These are phyloP conservation scores for Pachypanchax playfairii DNA, from an alignment of 2,113 vertebrate genomes.

Conservation along the genomic window DNA sequence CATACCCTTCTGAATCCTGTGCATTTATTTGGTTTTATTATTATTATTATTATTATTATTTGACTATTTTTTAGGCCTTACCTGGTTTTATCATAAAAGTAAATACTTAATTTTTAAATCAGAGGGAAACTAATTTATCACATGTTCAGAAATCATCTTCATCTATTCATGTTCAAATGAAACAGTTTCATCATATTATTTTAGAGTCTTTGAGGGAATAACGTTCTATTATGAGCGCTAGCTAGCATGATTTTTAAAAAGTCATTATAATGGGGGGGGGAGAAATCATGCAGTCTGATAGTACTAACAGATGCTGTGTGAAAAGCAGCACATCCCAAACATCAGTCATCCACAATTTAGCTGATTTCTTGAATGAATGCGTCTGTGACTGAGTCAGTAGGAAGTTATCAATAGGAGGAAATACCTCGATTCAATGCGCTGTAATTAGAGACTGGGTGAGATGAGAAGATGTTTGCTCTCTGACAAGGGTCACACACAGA, in stretches of 20 bases:
- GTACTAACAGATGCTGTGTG: slow-evolving; percentile 64
- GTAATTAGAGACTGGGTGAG: slow-evolving; percentile 68
- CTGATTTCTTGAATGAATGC: slow-evolving; percentile 57
- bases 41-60: too few species aligned
- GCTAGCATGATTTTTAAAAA: too few species aligned
- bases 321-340: slow-evolving; percentile 54
- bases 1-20: too few species aligned
- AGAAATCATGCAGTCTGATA: slow-evolving; percentile 22
- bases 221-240: slow-evolving; percentile 28
- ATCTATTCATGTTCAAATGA: slow-evolving; percentile 28
- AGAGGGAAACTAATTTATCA: slow-evolving; percentile 21
- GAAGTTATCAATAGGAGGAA: slow-evolving; percentile 67
- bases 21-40: too few species aligned
- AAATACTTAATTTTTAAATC: too few species aligned
- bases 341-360: slow-evolving; percentile 51
- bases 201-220: slow-evolving; percentile 17
- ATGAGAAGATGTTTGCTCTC: slow-evolving; percentile 71
- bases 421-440: slow-evolving; percentile 64
- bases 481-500: slow-evolving; percentile 69
- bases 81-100: too few species aligned
- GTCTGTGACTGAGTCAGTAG: slow-evolving; percentile 36
- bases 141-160: slow-evolving; percentile 13
- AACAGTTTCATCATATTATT: slow-evolving; percentile 30
- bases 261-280: too few species aligned
- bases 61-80: too few species aligned